Percentiles rank a stretch among this genome's conserved stretches.
Evolutionary conservation across 2,113 vertebrate genomes (phyloP).

Genomic region (Sitta europaea): DNA sequence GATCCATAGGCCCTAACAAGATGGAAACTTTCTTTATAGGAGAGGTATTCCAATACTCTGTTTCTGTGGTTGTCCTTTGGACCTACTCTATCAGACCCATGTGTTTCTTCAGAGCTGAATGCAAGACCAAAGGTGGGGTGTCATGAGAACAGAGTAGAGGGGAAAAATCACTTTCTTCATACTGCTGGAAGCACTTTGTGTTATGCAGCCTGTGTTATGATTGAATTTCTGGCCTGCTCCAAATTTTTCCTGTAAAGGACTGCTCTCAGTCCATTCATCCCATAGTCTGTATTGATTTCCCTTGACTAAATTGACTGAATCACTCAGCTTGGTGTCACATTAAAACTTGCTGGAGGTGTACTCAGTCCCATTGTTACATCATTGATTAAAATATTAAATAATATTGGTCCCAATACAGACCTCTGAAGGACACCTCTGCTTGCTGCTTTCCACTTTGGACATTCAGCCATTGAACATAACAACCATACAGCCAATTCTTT

Average conservation of each 20-base stretch:
- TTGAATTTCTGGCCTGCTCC: not conserved
- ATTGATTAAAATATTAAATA: not conserved
- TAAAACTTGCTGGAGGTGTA: not conserved
- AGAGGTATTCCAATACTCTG: not conserved
- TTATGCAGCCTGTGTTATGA: not conserved
- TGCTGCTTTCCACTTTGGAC: not conserved
- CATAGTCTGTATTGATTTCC: not conserved
- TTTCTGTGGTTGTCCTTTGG: not conserved
- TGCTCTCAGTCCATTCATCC: not conserved
- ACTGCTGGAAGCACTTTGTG: not conserved
- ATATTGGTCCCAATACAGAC: not conserved
- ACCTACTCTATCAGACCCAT: not conserved
- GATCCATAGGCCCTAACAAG: not conserved
- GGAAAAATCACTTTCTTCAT: not conserved
- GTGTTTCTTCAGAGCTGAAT: not conserved
- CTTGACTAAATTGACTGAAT: not conserved
- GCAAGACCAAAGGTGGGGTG: not conserved
- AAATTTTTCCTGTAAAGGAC: not conserved
- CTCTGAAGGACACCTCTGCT: not conserved
- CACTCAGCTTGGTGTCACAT: not conserved
- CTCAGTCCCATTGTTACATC: not conserved
- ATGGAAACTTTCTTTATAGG: not conserved
- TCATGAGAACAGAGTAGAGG: fast-evolving
- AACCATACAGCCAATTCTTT: fast-evolving
- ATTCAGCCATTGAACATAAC: not conserved